Base-by-base conservation (phyloP, 2,113 vertebrate species). In the Cephalopterus ornatus region DNA sequence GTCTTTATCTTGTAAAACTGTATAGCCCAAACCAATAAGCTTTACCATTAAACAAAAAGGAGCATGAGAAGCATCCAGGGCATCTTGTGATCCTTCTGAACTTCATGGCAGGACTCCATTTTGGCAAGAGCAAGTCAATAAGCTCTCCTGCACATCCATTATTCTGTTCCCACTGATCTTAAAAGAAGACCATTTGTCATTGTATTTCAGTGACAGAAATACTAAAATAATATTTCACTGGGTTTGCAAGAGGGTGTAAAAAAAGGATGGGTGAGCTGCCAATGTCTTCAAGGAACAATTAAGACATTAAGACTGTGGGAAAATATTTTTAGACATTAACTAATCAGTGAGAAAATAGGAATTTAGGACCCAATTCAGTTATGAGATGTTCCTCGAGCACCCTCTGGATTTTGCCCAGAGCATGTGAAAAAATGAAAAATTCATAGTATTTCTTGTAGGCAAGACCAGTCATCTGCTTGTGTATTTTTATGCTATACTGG, bases 391-490 rank as follows among this genome's bases (percentile, higher is more conserved):
- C 80, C 91, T 92, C 22, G 47, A 93, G 80, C 83, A 91, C 62
- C n/a, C 77, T 77, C 83, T 93, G 90, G 76, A 91, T 93, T 79
- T 91, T 89, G 70, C 89, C 76, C 58, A 55, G 89, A 95, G 85
- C 52, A 55, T 89, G 53, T 95, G 93, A 87, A 89, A 77, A 95
- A 95, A 93, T 72, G 78, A 90, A 91, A 95, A 95, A 91, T 96
- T 91, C 94, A 96, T 96, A 74, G 65, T 78, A 74, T 93, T 91
- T 90, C 92, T 89, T 83, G 55, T 87, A 94, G 92, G 72, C 89
- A 86, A 94, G 63, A 87, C 89, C 37, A 85, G 93, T 92, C 95
- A 93, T 93, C 86, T 95, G 95, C 92, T 77, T 74, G 70, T 86
- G 86, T 89, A 35, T 92, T 97, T 96, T 90, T 90, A 78, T 65